phyloP scores from a whole-genome alignment of 2,888 invertebrate species.

The Mantis religiosa region DNA sequence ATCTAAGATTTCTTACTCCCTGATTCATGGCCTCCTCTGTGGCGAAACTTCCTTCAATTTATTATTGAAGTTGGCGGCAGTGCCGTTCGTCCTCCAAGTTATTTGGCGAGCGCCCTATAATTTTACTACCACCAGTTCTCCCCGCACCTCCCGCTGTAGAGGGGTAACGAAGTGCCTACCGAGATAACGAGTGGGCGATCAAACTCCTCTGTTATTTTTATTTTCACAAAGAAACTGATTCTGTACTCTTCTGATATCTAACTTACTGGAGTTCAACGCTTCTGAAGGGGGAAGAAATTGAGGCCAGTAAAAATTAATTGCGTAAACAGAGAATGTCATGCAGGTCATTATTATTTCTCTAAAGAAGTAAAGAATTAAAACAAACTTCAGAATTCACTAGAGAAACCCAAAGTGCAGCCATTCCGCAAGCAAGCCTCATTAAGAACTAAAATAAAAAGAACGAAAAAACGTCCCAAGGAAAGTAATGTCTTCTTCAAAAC shows the following conservation, averaged over 20 bases:
- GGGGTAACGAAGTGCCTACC: neutral
- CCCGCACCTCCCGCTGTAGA: neutral
- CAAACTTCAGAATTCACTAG: neutral
- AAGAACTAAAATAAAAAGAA: neutral
- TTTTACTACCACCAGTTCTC: neutral
- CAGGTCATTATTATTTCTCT: neutral
- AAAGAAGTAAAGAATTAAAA: neutral
- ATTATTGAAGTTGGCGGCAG: neutral
- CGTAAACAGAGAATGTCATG: neutral
- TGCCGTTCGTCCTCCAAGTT: neutral
- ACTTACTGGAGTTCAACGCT: neutral
- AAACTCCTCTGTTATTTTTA: neutral
- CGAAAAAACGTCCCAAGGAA: no score
- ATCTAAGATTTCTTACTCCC: neutral
- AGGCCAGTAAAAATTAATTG: neutral
- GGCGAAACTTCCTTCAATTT: neutral
- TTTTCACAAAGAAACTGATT: neutral
- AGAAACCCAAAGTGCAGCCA: neutral
- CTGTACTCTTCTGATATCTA: neutral
- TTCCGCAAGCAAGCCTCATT: neutral
- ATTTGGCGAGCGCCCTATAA: slow-evolving; percentile 2
- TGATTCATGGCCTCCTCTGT: neutral
- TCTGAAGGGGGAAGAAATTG: neutral
- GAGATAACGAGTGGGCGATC: slow-evolving; percentile 9
- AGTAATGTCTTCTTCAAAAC: no score